These are phyloP conservation scores for Catalaphyllia jardinei DNA, from an alignment of 64 coral and sea anemone species.

Conservation along the genomic window DNA sequence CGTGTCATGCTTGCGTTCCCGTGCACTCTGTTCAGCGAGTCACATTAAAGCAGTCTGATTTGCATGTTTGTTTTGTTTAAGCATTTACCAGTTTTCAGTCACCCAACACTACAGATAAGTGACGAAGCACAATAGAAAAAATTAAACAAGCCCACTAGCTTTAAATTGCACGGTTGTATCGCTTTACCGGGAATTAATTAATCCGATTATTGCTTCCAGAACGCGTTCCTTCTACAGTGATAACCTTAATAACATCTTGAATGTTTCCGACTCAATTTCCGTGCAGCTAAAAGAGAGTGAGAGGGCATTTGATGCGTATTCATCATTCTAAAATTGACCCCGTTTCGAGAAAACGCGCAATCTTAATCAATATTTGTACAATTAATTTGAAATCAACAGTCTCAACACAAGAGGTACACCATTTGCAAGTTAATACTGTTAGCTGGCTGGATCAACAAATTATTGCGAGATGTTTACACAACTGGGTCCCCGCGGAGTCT, in stretches of 20 bases:
- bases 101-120: neutral
- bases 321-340: constrained; percentile 4
- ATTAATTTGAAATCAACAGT: constrained; percentile 82
- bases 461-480: constrained; percentile 97
- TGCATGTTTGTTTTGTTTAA: constrained; percentile 40
- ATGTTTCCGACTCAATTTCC: constrained; percentile 44
- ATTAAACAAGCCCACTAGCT: neutral
- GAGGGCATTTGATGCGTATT: neutral
- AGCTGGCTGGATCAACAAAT: constrained; percentile 91
- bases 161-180: constrained; percentile 24
- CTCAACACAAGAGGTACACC: constrained; percentile 46
- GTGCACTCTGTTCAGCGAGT: neutral
- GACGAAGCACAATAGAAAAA: neutral
- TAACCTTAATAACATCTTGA: constrained; percentile 54
- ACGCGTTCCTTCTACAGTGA: neutral
- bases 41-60: neutral
- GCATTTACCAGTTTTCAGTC: neutral
- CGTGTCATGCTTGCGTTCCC: constrained; percentile 20
- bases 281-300: neutral
- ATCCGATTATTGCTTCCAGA: constrained; percentile 26
- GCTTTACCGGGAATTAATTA: constrained; percentile 26
- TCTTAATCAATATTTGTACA: constrained; percentile 90
- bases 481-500: constrained; percentile 64
- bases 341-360: constrained; percentile 43
- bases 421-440: constrained; percentile 82